Evolutionary conservation across 1,140 invertebrate species (phyloP), one percentile per base, ranked within the genome.

Genomic region (Drosophila lacteicornis): DNA sequence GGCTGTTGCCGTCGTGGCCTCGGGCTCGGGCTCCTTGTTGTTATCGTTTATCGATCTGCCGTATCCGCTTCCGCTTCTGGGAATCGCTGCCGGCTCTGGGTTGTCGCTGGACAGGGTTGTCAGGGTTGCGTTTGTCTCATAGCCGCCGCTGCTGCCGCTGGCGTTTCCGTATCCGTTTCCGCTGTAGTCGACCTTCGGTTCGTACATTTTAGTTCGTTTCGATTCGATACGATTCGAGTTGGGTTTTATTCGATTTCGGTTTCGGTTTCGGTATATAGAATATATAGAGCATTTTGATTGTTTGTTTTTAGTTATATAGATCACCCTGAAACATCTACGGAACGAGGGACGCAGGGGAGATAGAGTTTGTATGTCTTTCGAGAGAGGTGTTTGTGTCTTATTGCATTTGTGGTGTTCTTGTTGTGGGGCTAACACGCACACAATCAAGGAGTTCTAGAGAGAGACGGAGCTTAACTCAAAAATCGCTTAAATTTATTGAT

Each of bases 151-250:
- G 36, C 56, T 49, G 47, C 50, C 74, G 27, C 51, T 80, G 45
- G 46, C 66, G 45, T 56, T 80, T 63, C 70, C 70, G 36, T 75
- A 75, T 55, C 71, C 71, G 46, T 71, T 80, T 65, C 73, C 77
- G 40, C 65, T 80, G 85, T 88, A 90, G 85, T 90, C 85, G 65
- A 90, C 81, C 84, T 87, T 87, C 63, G 66, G 5, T 30, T 43
- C 56, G 30, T 17, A 36, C 45, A 46, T 36, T 49, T 61, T 47
- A 11, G 9, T 74, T 56, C 15, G 17, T 40, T 71, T 42, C 51
- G 17, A 47, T 45, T 45, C 42, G 57, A 40, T 53, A 69, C 53
- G 43, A 51, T 74, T 75, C 13, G 43, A 42, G 43, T 59, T 60
- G 11, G n/a, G 3, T 65, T 57, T 63, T 53, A 38, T 61, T 53